Evolutionary conservation across 2,797 vertebrate genomes (phyloP).

Genomic region (Anisognathus igniventris): DNA sequence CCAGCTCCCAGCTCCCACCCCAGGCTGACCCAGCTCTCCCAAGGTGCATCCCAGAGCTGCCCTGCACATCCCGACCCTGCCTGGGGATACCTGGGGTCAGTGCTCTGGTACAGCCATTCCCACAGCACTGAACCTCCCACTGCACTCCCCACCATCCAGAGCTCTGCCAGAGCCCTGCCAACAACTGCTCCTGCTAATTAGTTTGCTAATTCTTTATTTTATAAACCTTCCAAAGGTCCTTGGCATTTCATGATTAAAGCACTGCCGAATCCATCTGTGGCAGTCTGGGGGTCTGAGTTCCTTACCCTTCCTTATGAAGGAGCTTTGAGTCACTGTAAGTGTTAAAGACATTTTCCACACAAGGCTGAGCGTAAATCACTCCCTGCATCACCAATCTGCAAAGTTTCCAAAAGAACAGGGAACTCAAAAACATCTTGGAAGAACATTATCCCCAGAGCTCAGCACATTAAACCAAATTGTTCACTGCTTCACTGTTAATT

Average conservation of each 20-base stretch:
- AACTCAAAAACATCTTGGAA: background rate
- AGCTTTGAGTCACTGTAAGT: background rate
- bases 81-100: fast-evolving
- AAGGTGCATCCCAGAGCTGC: fast-evolving
- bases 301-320: background rate
- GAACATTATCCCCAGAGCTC: conserved; percentile 5
- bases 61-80: background rate
- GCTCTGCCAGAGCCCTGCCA: background rate
- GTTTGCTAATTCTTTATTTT: background rate
- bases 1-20: background rate
- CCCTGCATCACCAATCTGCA: background rate
- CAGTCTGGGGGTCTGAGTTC: background rate
- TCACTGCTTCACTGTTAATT: conserved; percentile 2
- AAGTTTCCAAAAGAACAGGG: background rate
- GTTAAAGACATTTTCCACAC: background rate
- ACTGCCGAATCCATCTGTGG: background rate
- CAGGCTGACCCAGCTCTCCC: background rate
- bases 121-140: background rate
- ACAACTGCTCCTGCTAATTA: background rate
- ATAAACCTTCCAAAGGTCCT: background rate
- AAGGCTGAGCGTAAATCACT: background rate
- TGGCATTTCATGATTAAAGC: background rate
- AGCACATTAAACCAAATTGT: background rate
- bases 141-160: background rate
- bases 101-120: background rate